phyloP scores from a whole-genome alignment of 2,888 invertebrate species.

The Fragum fragum region DNA sequence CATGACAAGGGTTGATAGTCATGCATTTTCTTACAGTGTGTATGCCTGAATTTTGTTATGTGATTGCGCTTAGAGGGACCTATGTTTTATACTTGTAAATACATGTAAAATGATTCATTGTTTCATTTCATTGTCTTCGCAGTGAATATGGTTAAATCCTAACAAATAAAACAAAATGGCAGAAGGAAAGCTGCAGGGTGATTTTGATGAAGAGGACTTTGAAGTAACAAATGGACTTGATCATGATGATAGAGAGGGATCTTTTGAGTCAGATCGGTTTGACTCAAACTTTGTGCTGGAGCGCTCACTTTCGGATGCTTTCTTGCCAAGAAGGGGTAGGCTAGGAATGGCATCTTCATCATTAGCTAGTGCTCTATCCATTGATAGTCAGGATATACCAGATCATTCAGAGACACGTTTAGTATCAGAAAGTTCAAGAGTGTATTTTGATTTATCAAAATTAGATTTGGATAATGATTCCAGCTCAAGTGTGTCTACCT shows the following conservation, averaged over 20 bases:
- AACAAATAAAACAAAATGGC: background rate
- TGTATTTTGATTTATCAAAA: slow-evolving; percentile 86
- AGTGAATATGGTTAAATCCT: too few species aligned
- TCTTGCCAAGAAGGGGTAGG: slow-evolving; percentile 54
- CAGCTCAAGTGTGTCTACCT: slow-evolving; percentile 63
- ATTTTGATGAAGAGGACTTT: slow-evolving; percentile 22
- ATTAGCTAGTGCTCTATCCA: slow-evolving; percentile 39
- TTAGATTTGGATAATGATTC: slow-evolving; percentile 75
- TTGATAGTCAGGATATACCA: slow-evolving; percentile 42
- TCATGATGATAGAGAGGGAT: slow-evolving; percentile 30
- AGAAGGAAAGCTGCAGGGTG: background rate
- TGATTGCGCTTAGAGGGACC: too few species aligned
- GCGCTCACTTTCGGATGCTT: slow-evolving; percentile 84
- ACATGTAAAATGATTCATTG: background rate
- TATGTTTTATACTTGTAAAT: too few species aligned
- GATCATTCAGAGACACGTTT: slow-evolving; percentile 44
- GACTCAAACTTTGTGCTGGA: slow-evolving; percentile 81
- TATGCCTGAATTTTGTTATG: too few species aligned
- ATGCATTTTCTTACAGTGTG: too few species aligned
- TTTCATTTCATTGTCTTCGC: background rate
- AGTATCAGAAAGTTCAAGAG: slow-evolving; percentile 85
- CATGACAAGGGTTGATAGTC: too few species aligned
- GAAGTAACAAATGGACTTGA: slow-evolving; percentile 5
- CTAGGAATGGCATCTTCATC: background rate
- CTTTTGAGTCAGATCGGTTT: slow-evolving; percentile 45